phyloP scores from a whole-genome alignment of 2,888 invertebrate genomes.

The Colletes collaris region DNA sequence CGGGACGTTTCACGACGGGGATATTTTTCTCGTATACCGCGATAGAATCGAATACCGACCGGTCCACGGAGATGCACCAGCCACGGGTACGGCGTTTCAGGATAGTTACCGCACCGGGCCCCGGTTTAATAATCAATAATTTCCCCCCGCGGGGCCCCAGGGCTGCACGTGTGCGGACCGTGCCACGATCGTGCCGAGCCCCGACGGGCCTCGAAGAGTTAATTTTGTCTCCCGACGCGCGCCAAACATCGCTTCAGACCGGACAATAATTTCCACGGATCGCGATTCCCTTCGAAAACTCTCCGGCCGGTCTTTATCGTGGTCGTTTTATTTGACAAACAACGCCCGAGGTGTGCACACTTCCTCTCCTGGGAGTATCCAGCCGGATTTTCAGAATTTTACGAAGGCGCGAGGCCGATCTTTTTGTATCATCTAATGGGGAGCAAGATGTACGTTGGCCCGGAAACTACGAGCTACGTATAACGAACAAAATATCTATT shows the following conservation, averaged over 20 bases:
- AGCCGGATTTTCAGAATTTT: conserved; percentile 11
- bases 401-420: background rate
- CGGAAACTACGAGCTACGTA: no score
- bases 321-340: conserved; percentile 70
- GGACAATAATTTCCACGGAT: conserved; percentile 43
- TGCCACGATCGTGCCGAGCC: conserved; percentile 70
- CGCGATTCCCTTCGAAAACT: conserved; percentile 47
- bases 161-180: conserved; percentile 77
- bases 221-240: conserved; percentile 63
- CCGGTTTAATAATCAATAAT: conserved; percentile 80
- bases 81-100: conserved; percentile 23
- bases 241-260: no score
- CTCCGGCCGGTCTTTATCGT: conserved; percentile 47
- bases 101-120: conserved; percentile 53
- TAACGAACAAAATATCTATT: no score
- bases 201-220: conserved; percentile 36
- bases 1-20: background rate
- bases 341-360: conserved; percentile 63
- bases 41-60: conserved; percentile 22
- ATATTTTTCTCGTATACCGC: conserved; percentile 8
- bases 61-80: background rate
- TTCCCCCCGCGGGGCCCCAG: conserved; percentile 68
- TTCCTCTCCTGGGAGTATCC: conserved; percentile 53
- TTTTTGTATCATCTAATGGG: no score
- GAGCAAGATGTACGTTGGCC: no score